Evolutionary conservation across 2,797 vertebrate genomes (phyloP), one percentile per base, ranked within the genome.

Genomic region (Oreonectes daqikongensis): DNA sequence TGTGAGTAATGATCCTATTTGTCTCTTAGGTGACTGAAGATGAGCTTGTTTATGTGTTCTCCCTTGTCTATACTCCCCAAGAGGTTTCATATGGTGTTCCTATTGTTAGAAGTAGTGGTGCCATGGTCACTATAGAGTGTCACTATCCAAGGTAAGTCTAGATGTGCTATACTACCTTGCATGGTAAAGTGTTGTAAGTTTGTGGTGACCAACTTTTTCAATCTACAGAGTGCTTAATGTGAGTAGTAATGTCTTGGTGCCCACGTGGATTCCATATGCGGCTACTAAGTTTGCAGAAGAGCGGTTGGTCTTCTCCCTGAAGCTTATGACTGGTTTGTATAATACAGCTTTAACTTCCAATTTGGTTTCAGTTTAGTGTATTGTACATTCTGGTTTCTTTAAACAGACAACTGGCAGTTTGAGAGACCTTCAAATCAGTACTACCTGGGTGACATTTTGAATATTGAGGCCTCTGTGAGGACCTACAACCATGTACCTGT

Each of bases 291-390:
- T 79, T 0, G 75, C 82, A 0, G 80, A 88, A 4, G 83, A 87
- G 26, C 67, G 20, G 59, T 84, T 90, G n/a, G 68, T 55, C 15
- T 91, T 93, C 88, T 87, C 87, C 30, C 83, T 91, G 69, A 83
- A 61, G 12, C 85, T 93, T 79, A 86, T 91, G 90, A 87, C 84
- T 78, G 88, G 90, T 91, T 78, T n/a, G 42, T 46, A 40, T 40
- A 11, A 1, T 40, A 7, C 9, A 11, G 1, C 5, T 32, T n/a
- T n/a, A n/a, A 32, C 3, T 32, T 3, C 6, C 3, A 32, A 3
- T 3, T 32, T 32, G 32, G 6, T 40, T 40, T 40, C 38, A 40
- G 1, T 40, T 32, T 3, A 40, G 5, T 40, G 5, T 40, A 7
- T 7, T 40, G 38, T 80, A 9, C 86, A 17, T 3, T 0, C 2